Evolutionary conservation across 92 coral and sea anemone species (phyloP).

Genomic region (Parazoanthus swiftii): DNA sequence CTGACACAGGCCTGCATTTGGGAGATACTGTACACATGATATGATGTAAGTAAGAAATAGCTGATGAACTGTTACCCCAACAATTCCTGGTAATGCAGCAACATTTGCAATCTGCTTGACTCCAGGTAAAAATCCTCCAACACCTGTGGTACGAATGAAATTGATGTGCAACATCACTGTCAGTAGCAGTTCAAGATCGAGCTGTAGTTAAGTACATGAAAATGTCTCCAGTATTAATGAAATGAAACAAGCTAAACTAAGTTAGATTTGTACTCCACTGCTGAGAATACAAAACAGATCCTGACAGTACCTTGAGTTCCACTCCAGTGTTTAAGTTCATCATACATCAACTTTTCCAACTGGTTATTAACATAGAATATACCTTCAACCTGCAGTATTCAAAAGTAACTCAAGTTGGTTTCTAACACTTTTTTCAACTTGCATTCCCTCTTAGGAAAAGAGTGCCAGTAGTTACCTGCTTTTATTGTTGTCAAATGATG

Average conservation of each 20-base stretch:
- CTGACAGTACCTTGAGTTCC: conserved; percentile 67
- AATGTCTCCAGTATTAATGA: neutral
- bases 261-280: no score
- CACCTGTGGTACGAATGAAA: conserved; percentile 42
- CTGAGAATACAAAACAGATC: neutral
- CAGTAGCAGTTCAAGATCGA: neutral
- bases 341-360: conserved; percentile 92
- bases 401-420: neutral
- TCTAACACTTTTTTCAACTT: neutral
- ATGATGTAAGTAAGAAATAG: no score
- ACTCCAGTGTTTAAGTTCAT: conserved; percentile 88
- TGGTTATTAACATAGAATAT: conserved; percentile 81
- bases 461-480: no score
- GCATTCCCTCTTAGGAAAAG: no score
- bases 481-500: no score
- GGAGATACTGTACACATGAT: no score
- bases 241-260: no score
- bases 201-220: no score
- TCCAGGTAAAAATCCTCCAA: conserved; percentile 98
- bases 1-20: no score
- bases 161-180: neutral
- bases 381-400: conserved; percentile 80
- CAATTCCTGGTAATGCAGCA: conserved; percentile 97
- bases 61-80: conserved; percentile 66
- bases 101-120: conserved; percentile 99